Percentiles rank a stretch among this genome's conserved stretches.
Evolutionary conservation across 2,113 vertebrate genomes (phyloP).

Genomic region (Pyxicephalus adspersus): DNA sequence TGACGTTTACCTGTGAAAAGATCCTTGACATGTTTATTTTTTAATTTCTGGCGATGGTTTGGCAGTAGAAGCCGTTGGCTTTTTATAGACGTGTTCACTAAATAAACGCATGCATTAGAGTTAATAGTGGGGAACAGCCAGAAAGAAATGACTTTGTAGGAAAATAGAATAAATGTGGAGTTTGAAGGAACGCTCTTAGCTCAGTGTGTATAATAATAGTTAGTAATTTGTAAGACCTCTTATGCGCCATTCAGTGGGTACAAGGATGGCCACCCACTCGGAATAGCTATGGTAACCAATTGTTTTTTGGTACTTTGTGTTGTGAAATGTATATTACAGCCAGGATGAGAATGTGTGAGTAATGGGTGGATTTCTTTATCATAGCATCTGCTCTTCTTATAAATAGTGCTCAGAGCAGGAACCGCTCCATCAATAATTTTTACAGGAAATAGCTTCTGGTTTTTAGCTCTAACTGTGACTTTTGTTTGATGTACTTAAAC

Average conservation of each 20-base stretch:
- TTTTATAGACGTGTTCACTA: constrained; percentile 74
- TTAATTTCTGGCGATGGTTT: constrained; percentile 10
- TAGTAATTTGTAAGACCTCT: constrained; percentile 73
- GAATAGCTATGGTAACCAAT: constrained; percentile 57
- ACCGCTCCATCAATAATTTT: neutral
- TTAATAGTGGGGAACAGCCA: constrained; percentile 86
- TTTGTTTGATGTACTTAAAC: neutral
- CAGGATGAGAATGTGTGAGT: constrained; percentile 34
- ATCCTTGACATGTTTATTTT: constrained; percentile 1
- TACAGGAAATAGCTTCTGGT: neutral
- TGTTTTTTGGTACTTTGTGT: constrained; percentile 18
- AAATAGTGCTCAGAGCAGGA: neutral
- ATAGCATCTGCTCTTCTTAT: neutral
- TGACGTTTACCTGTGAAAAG: neutral
- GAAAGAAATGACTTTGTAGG: constrained; percentile 84
- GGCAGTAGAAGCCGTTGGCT: constrained; percentile 65
- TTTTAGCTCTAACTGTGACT: neutral
- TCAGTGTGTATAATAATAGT: constrained; percentile 61
- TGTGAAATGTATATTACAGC: constrained; percentile 29
- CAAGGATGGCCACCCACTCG: constrained; percentile 74
- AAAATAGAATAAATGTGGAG: constrained; percentile 75
- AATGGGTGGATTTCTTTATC: constrained; percentile 25
- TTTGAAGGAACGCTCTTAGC: constrained; percentile 83
- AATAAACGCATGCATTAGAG: constrained; percentile 80
- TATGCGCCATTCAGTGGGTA: constrained; percentile 76